Evolutionary conservation across 2,797 vertebrate genomes (phyloP).

Genomic region (Euthynnus affinis): DNA sequence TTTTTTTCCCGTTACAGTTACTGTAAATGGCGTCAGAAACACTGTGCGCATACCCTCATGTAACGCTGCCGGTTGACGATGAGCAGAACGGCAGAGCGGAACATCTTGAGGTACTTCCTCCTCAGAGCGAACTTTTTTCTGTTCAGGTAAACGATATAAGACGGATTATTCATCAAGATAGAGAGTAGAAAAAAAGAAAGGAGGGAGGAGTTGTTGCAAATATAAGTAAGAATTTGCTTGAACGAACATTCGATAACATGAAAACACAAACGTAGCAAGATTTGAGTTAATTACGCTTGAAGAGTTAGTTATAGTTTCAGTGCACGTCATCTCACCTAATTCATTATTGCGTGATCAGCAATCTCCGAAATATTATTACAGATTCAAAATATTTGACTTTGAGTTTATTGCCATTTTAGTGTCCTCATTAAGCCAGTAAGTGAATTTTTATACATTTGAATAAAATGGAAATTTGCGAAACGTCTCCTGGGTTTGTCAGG

Average conservation of each 20-base stretch:
- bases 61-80: conserved; percentile 90
- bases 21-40: not conserved
- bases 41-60: conserved; percentile 89
- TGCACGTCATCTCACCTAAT: conserved; percentile 18
- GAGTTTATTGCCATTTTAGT: conserved; percentile 36
- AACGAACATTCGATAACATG: not conserved
- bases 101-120: conserved; percentile 87
- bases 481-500: conserved; percentile 14
- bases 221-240: not conserved
- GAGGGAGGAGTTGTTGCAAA: not conserved
- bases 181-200: not conserved
- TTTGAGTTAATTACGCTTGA: conserved; percentile 14
- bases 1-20: not conserved
- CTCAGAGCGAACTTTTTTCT: conserved; percentile 89
- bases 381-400: conserved; percentile 44
- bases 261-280: not conserved
- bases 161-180: conserved; percentile 10
- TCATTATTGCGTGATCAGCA: conserved; percentile 22
- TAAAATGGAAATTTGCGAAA: conserved; percentile 43
- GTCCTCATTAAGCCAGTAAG: conserved; percentile 27
- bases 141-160: conserved; percentile 24
- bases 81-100: conserved; percentile 88
- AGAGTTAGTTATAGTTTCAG: conserved; percentile 13
- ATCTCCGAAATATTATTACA: conserved; percentile 40
- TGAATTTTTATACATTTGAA: conserved; percentile 32